Base-by-base conservation (phyloP, 1,140 invertebrate genomes). In the Anagrus nilaparvatae region DNA sequence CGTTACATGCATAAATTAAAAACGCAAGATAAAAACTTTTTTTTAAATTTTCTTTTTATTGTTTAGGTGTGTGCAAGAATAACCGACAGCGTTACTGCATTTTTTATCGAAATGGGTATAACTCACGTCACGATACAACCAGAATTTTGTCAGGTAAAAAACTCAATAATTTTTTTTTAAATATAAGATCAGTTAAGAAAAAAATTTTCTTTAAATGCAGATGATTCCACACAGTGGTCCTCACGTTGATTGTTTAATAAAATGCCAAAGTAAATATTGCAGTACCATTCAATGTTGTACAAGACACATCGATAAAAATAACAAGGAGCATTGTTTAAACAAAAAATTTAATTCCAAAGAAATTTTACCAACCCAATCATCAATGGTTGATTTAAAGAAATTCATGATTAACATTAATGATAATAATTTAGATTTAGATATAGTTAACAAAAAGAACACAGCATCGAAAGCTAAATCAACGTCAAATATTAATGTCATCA, bases 61-160 rank as follows among this genome's bases (percentile, higher is more conserved):
- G 66, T 70, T 17, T 48, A 79, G 70, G 76, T 78, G 24, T 84
- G 81, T 46, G 57, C 70, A 19, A 67, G 61, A 51, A 78, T 79
- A 20, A 78, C 74, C 14, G 69, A 79, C 30, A 70, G 77, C 32
- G 70, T 84, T 3, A 76, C 72, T 4, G 62, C 73, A 2, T 86
- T 84, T 60, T 84, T 87, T 48, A 59, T 74, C 6, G 72, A 78
- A 40, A 79, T 84, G 57, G 82, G 83, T 4, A 83, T 87, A 25
- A 77, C 78, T 3, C 75, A 79, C 49, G 77, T 84, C 3, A 86
- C 84, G 2, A 78, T 86, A 51, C 83, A 87, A 53, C 83, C 84
- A 1, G 84, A 87, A 67, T 86, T 87, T 57, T 48, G 60, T 10
- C 63, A 65, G 43, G 65, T 68, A 51, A 32, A 37, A 31, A 19